phyloP scores from a whole-genome alignment of 1,140 invertebrate genomes.

The Zaprionus africanus region DNA sequence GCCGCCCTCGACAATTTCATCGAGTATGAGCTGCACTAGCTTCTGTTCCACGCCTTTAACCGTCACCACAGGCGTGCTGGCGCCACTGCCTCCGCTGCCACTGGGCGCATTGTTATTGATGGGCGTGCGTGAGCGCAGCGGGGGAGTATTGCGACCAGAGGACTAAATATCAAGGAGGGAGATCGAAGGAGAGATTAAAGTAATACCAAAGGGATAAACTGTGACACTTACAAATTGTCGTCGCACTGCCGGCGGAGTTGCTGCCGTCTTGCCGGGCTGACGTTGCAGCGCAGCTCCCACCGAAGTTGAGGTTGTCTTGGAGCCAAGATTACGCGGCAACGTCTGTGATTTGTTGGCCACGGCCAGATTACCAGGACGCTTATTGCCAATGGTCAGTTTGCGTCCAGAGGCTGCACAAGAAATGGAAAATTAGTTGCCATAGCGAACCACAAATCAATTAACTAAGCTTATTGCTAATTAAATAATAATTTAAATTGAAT shows the following conservation, averaged over 20 bases:
- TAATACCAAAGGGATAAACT: neutral
- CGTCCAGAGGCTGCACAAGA: slow-evolving; percentile 87
- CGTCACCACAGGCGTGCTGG: slow-evolving; percentile 84
- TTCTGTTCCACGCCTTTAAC: slow-evolving; percentile 95
- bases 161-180: slow-evolving; percentile 67
- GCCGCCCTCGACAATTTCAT: slow-evolving; percentile 91
- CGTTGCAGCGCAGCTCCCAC: slow-evolving; percentile 85
- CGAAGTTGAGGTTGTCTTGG: slow-evolving; percentile 86
- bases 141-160: slow-evolving; percentile 85
- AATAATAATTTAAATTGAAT: slow-evolving; percentile 39
- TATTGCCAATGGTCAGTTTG: slow-evolving; percentile 88
- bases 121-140: slow-evolving; percentile 79
- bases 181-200: neutral
- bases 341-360: slow-evolving; percentile 92
- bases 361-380: slow-evolving; percentile 87
- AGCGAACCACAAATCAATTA: neutral
- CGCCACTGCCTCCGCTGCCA: slow-evolving; percentile 84
- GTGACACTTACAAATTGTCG: slow-evolving; percentile 89
- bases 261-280: slow-evolving; percentile 88
- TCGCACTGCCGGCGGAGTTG: slow-evolving; percentile 92
- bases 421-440: neutral
- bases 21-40: slow-evolving; percentile 91
- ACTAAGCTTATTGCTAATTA: neutral
- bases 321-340: slow-evolving; percentile 92
- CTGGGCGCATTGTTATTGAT: slow-evolving; percentile 77